Evolutionary conservation across 2,113 vertebrate species (phyloP).

Genomic region (Ranitomeya imitator): DNA sequence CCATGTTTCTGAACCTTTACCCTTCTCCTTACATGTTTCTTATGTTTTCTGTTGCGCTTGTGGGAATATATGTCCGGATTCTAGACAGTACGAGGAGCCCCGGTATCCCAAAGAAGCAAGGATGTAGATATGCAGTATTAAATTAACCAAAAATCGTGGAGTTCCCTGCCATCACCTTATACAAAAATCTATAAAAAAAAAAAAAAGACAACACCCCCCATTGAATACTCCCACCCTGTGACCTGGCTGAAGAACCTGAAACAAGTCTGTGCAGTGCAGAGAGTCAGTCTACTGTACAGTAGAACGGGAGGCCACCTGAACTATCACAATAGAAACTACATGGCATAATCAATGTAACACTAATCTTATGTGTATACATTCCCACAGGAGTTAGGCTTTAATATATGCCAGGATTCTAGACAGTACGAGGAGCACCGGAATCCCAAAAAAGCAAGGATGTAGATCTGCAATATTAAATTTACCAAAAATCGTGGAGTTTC

Average conservation of each 20-base stretch:
- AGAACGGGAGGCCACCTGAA: neutral
- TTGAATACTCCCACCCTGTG: neutral
- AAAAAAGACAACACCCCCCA: neutral
- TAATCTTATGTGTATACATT: neutral
- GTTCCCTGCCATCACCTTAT: neutral
- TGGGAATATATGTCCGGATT: neutral
- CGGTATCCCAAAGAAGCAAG: neutral
- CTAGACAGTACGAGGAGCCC: neutral
- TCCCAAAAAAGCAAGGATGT: neutral
- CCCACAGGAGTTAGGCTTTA: neutral
- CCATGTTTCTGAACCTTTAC: neutral
- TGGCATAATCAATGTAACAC: neutral
- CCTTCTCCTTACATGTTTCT: neutral
- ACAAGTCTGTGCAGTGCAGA: neutral
- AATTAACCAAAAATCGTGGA: neutral
- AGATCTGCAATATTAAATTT: neutral
- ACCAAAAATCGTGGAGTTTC: neutral
- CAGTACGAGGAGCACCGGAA: neutral
- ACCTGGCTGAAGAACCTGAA: neutral
- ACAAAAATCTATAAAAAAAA: neutral
- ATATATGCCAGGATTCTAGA: neutral
- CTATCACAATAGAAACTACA: neutral
- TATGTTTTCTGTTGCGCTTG: neutral
- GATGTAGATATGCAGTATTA: too few species aligned
- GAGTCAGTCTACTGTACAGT: neutral